Percentiles rank a stretch among this genome's conserved stretches.
These are phyloP conservation scores for Drosophila ercepeae DNA, from an alignment of 1,140 invertebrate species.

Conservation along the genomic window DNA sequence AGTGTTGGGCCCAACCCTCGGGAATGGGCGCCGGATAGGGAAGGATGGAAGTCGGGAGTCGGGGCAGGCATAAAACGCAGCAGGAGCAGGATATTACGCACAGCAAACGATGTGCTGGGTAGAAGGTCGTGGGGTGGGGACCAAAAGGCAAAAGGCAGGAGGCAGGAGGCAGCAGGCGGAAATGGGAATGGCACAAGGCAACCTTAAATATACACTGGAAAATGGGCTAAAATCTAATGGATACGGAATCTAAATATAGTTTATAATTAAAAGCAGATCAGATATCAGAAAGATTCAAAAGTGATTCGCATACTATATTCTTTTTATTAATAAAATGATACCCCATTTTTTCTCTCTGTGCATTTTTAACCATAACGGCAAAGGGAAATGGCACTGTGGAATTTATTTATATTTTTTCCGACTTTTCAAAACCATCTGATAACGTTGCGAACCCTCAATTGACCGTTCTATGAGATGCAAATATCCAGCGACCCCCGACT, in stretches of 20 bases:
- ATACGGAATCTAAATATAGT: not conserved
- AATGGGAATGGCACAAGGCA: conserved; percentile 45
- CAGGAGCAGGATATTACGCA: conserved; percentile 74
- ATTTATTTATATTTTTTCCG: conserved; percentile 28
- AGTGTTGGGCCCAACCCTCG: conserved; percentile 59
- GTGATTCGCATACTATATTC: no score
- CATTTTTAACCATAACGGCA: conserved; percentile 3
- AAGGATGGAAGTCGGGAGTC: not conserved
- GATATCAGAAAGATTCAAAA: not conserved
- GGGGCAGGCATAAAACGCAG: conserved; percentile 71
- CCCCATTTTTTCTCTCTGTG: not conserved
- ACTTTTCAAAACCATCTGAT: conserved; percentile 43
- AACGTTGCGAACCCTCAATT: conserved; percentile 45
- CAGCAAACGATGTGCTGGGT: conserved; percentile 23
- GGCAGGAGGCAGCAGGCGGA: conserved; percentile 19
- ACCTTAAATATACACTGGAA: conserved; percentile 35
- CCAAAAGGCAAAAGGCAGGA: not conserved
- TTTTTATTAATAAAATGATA: no score
- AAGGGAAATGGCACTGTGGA: conserved; percentile 41
- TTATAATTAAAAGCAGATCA: not conserved
- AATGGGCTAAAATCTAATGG: no score
- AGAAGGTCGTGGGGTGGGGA: conserved; percentile 8
- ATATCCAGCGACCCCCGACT: conserved; percentile 40
- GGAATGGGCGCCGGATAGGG: conserved; percentile 12
- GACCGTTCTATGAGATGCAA: conserved; percentile 46